These are phyloP conservation scores for Pristionchus entomophagus DNA, from an alignment of 2,888 invertebrate species.

Conservation along the genomic window DNA sequence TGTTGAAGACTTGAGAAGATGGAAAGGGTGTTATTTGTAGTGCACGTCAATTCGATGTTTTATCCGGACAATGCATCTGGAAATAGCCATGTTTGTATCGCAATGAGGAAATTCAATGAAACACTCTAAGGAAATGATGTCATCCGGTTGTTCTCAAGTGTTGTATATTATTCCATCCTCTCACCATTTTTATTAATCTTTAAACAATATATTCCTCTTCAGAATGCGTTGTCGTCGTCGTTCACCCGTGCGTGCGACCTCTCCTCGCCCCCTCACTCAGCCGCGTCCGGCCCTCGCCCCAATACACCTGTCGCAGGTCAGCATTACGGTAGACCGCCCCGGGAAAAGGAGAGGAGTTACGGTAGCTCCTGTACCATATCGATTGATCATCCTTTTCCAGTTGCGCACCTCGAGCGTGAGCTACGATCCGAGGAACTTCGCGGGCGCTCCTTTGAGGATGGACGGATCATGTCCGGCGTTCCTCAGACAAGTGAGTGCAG, in stretches of 20 bases:
- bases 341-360: no score
- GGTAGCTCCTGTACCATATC: neutral
- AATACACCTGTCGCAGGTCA: constrained; percentile 8
- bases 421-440: constrained; percentile 36
- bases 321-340: neutral
- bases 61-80: no score
- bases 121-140: no score
- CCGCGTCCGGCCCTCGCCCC: neutral
- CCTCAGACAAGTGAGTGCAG: neutral
- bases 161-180: neutral
- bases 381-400: neutral
- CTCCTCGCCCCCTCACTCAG: constrained; percentile 25
- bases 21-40: no score
- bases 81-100: no score
- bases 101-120: no score
- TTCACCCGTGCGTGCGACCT: constrained; percentile 44
- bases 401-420: neutral
- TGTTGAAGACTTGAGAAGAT: no score
- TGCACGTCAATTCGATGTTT: no score
- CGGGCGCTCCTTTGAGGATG: neutral
- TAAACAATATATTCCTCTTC: neutral
- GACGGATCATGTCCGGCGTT: constrained; percentile 21
- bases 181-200: no score
- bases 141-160: no score
- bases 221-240: constrained; percentile 46